Percentiles rank a stretch among this genome's conserved stretches.
These are phyloP conservation scores for Aromia moschata DNA, from an alignment of 2,888 invertebrate species.

Conservation along the genomic window DNA sequence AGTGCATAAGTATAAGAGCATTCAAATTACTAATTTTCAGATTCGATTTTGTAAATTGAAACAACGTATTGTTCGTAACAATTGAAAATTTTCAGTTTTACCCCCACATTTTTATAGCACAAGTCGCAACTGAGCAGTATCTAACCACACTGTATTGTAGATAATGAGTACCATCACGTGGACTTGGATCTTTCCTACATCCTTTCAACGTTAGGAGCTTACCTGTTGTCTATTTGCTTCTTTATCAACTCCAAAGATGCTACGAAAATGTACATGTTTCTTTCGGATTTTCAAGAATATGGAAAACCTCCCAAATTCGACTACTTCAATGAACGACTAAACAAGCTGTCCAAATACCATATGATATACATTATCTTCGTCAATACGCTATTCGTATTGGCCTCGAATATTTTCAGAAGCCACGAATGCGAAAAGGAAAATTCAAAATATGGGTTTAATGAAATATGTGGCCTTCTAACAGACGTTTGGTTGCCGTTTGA, in stretches of 20 bases:
- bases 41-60: too few relatives aligned
- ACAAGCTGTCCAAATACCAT: slow-evolving; percentile 29
- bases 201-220: slow-evolving; percentile 22
- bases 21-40: too few relatives aligned
- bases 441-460: slow-evolving; percentile 13
- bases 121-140: neutral
- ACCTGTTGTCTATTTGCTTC: slow-evolving; percentile 11
- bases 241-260: slow-evolving; percentile 21
- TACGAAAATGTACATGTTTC: slow-evolving; percentile 24
- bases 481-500: slow-evolving; percentile 34
- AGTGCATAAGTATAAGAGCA: too few relatives aligned
- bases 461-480: slow-evolving; percentile 31
- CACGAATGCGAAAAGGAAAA: slow-evolving; percentile 24
- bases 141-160: slow-evolving; percentile 16
- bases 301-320: slow-evolving; percentile 33
- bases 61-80: too few relatives aligned
- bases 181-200: slow-evolving; percentile 27
- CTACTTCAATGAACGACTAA: slow-evolving; percentile 19
- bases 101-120: too few relatives aligned
- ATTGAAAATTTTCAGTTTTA: too few relatives aligned
- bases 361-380: slow-evolving; percentile 22
- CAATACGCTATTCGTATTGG: slow-evolving; percentile 14
- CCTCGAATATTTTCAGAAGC: slow-evolving; percentile 25
- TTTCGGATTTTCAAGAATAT: slow-evolving; percentile 29
- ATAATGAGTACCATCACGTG: slow-evolving; percentile 15